Conservation (phyloP, 2,113 vertebrate genomes). For the Chlamydotis undulata region DNA sequence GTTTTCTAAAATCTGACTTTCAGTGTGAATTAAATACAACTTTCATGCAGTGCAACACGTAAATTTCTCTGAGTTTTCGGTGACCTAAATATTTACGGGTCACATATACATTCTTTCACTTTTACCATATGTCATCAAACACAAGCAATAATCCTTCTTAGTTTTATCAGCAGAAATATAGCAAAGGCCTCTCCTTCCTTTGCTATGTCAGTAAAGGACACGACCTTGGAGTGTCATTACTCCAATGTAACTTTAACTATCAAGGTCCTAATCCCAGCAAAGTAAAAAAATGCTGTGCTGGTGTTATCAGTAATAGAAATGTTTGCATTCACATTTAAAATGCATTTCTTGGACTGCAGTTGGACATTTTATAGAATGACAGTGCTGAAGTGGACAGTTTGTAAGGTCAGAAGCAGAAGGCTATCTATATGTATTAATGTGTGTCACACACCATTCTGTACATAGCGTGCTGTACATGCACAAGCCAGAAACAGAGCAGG, state of each 20-base stretch:
- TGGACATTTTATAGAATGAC: conserved; percentile 58
- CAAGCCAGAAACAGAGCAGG: neutral
- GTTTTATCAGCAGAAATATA: conserved; percentile 17
- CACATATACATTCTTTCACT: neutral
- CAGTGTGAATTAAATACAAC: neutral
- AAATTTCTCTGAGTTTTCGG: neutral
- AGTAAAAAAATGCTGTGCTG: conserved; percentile 65
- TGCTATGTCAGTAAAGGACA: conserved; percentile 5
- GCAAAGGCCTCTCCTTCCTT: neutral
- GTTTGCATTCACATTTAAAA: conserved; percentile 71
- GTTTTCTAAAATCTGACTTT: neutral
- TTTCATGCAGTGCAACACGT: neutral
- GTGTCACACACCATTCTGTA: conserved; percentile 7
- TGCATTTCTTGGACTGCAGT: conserved; percentile 63
- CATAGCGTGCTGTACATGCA: neutral
- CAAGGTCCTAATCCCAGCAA: conserved; percentile 46
- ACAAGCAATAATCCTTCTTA: conserved; percentile 11
- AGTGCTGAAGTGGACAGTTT: conserved; percentile 70
- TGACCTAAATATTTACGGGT: neutral
- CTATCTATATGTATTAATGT: conserved; percentile 44
- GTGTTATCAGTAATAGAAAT: conserved; percentile 69
- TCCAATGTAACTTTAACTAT: conserved; percentile 57
- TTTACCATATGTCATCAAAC: neutral
- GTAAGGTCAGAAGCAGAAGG: conserved; percentile 65
- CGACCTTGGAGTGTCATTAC: conserved; percentile 58